These are phyloP conservation scores for Drosophila pallidifrons DNA, from an alignment of 1,140 invertebrate species.

Conservation along the genomic window DNA sequence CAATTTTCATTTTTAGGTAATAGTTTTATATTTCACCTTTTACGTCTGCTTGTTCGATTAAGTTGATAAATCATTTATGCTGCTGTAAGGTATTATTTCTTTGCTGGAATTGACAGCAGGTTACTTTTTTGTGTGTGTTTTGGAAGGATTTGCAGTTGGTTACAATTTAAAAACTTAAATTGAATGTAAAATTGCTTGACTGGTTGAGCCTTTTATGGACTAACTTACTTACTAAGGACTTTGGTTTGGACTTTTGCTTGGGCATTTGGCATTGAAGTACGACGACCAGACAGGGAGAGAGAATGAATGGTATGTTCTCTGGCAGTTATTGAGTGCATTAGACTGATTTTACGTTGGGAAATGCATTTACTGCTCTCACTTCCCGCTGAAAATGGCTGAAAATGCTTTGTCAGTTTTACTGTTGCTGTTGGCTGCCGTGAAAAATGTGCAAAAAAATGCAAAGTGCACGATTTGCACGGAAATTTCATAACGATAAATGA, in stretches of 20 bases:
- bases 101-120: slow-evolving; percentile 5
- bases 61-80: slow-evolving; percentile 10
- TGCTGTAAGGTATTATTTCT: slow-evolving; percentile 9
- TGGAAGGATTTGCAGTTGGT: background rate
- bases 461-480: slow-evolving; percentile 59
- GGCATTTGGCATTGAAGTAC: slow-evolving; percentile 25
- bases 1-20: background rate
- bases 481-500: slow-evolving; percentile 77
- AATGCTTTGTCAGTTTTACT: no score
- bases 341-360: slow-evolving; percentile 65
- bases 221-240: slow-evolving; percentile 31
- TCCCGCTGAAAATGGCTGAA: background rate
- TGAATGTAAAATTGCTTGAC: slow-evolving; percentile 30
- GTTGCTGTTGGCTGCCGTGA: slow-evolving; percentile 49
- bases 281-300: no score
- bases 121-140: background rate
- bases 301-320: background rate
- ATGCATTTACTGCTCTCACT: slow-evolving; percentile 51
- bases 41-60: background rate
- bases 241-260: background rate
- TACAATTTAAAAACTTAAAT: slow-evolving; percentile 11
- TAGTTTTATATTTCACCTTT: background rate
- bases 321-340: slow-evolving; percentile 70
- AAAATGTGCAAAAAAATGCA: slow-evolving; percentile 60
- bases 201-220: slow-evolving; percentile 50